Base-by-base conservation (phyloP, 2,113 vertebrate species). In the Telmatochromis bifrenatus region DNA sequence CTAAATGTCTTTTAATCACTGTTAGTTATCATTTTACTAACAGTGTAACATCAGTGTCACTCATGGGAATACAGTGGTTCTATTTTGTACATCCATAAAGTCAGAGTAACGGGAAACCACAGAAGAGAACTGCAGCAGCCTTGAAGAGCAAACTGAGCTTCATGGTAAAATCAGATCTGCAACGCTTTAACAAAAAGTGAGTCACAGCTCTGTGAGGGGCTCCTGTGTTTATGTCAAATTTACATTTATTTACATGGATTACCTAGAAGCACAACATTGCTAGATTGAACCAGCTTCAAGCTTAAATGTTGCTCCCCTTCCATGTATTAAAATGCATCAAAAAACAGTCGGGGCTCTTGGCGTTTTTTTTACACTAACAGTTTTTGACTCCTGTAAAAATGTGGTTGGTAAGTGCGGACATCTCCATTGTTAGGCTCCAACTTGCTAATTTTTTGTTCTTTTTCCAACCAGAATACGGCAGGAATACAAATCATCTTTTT, bases 201-300 rank as follows among this genome's bases (percentile, higher is more conserved):
- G 70, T 77, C 70, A 77, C 42, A 77, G 70, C 23, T 77, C 70
- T 49, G 42, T 49, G 23, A 49, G 70, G 70, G 15, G 42, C 70
- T 77, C 70, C 42, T 77, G 9, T 77, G 42, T 77, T 77, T 77
- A 77, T 77, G 70, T 77, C 70, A 77, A 77, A 77, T 77, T 77
- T 77, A 77, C 42, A 77, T 77, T 77, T 77, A 77, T 77, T 77
- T 77, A 77, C 70, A 49, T 77, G 70, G 23, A 77, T 77, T 77
- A 81, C 31, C 13, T 23, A 23, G 26, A 82, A 14, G 26, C 23
- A 77, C 70, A 49, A 31, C 42, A 77, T 28, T 1, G 70, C 70
- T 49, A n/a, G 42, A 49, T 14, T 17, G 70, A 47, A 62, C 26
- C 45, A 11, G 58, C 7, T n/a, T 49, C 45, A 7, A 21, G 17